These are phyloP conservation scores for Sylvia atricapilla DNA, from an alignment of 2,113 vertebrate species.

Conservation along the genomic window DNA sequence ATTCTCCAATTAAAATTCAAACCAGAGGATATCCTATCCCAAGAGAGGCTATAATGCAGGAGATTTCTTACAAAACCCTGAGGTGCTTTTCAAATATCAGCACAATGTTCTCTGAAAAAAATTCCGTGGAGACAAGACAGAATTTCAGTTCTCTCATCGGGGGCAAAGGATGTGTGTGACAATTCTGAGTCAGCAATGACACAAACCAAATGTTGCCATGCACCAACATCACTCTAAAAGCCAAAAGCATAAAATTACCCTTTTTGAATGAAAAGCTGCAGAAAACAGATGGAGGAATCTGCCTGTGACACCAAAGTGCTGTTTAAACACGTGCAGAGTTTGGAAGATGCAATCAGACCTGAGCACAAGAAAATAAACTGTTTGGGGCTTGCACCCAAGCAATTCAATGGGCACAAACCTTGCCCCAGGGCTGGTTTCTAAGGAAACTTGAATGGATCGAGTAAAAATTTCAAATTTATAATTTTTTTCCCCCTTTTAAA, in stretches of 20 bases:
- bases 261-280: not conserved
- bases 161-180: not conserved
- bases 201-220: not conserved
- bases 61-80: not conserved
- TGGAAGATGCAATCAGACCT: not conserved
- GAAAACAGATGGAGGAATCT: not conserved
- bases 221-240: not conserved
- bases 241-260: not conserved
- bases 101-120: not conserved
- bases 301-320: not conserved
- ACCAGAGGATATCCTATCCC: not conserved
- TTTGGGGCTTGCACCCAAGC: not conserved
- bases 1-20: not conserved
- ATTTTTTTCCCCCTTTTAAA: not conserved
- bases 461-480: not conserved
- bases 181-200: not conserved
- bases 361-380: not conserved
- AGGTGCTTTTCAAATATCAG: not conserved
- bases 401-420: not conserved
- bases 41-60: not conserved
- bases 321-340: not conserved
- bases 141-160: not conserved
- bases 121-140: not conserved
- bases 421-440: not conserved
- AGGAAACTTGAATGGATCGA: not conserved